Evolutionary conservation across 2,888 invertebrate species (phyloP).

Genomic region (Smittia sp.): DNA sequence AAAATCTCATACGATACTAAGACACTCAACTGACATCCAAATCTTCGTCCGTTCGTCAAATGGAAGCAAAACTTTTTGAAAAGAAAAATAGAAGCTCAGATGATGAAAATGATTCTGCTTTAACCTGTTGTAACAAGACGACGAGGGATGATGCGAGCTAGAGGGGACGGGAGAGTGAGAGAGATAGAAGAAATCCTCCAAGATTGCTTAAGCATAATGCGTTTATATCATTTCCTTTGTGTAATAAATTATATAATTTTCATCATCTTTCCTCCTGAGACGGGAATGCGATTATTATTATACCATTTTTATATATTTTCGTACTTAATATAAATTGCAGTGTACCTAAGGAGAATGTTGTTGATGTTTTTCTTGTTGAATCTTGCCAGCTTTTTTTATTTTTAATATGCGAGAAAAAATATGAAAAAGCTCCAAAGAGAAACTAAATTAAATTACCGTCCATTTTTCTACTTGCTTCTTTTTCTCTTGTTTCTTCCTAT

Average conservation of each 20-base stretch:
- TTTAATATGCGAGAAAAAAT: slow-evolving; percentile 13
- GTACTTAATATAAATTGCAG: slow-evolving; percentile 27
- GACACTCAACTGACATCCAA: too few relatives aligned
- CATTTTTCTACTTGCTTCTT: slow-evolving; percentile 26
- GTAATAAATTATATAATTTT: slow-evolving; percentile 38
- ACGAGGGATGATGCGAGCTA: not conserved
- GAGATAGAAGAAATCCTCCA: not conserved
- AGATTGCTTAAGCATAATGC: slow-evolving; percentile 32
- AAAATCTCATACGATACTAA: too few relatives aligned
- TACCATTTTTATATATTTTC: slow-evolving; percentile 9
- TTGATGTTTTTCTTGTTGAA: slow-evolving; percentile 31
- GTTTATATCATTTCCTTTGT: slow-evolving; percentile 37
- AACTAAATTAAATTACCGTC: slow-evolving; percentile 30
- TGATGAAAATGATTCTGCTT: slow-evolving; percentile 26
- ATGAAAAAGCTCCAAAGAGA: not conserved
- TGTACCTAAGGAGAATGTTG: slow-evolving; percentile 24
- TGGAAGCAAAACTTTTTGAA: too few relatives aligned
- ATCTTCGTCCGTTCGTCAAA: too few relatives aligned
- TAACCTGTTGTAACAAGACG: slow-evolving; percentile 12
- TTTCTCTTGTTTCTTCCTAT: not conserved
- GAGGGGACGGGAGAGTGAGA: not conserved
- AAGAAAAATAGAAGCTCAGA: too few relatives aligned
- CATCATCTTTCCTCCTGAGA: slow-evolving; percentile 28
- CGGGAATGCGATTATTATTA: slow-evolving; percentile 29
- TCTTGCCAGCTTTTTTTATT: not conserved